A percentile compares a stretch with the other conserved stretches of the same genome.
Evolutionary conservation across 2,888 invertebrate genomes (phyloP).

Genomic region (Clostera curtula): DNA sequence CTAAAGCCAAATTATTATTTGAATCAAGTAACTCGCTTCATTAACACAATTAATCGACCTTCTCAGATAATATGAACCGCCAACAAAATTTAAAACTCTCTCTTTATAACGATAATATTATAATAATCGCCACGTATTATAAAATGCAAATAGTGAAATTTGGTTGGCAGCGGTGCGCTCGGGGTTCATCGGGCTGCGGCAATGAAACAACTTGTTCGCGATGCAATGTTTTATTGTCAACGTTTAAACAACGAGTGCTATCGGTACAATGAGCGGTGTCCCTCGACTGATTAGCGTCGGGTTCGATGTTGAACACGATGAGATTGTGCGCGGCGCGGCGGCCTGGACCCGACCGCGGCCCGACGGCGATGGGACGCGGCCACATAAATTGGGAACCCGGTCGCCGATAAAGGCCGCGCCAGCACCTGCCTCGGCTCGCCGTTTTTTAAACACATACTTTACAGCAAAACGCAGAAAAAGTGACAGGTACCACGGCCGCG

Average conservation of each 20-base stretch:
- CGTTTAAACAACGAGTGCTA: background rate
- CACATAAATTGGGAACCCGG: conserved; percentile 52
- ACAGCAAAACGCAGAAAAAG: conserved; percentile 54
- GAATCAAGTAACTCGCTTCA: conserved; percentile 11
- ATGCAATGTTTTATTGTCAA: background rate
- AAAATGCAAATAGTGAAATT: conserved; percentile 11
- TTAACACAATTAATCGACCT: conserved; percentile 9
- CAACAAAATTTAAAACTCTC: conserved; percentile 9
- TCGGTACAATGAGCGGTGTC: background rate
- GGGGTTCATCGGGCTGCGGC: too few species aligned
- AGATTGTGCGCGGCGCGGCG: conserved; percentile 1
- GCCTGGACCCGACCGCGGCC: conserved; percentile 4
- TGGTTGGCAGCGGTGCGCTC: too few species aligned
- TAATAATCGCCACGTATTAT: conserved; percentile 8
- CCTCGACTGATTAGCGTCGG: background rate
- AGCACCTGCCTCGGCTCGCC: conserved; percentile 46
- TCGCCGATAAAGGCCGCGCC: conserved; percentile 46
- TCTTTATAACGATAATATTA: conserved; percentile 11
- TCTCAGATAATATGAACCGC: conserved; percentile 9
- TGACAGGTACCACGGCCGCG: conserved; percentile 29
- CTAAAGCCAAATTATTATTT: background rate
- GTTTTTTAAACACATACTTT: conserved; percentile 53
- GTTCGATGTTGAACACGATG: conserved; percentile 1
- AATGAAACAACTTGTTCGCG: background rate
- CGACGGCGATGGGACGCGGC: conserved; percentile 23